Conservation (phyloP, 1,140 invertebrate genomes). For the Drepana arcuata region DNA sequence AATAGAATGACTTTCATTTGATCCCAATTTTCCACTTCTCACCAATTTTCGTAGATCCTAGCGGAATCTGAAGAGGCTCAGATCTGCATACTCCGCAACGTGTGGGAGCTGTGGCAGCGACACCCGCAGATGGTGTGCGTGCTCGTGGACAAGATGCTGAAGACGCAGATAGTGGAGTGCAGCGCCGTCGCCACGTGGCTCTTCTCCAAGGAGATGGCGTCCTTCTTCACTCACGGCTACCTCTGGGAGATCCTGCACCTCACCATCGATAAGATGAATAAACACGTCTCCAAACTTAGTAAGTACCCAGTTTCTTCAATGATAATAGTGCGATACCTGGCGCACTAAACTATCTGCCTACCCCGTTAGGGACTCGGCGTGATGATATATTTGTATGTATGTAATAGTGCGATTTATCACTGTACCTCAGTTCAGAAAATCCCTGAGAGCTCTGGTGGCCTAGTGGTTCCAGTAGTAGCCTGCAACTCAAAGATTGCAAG, state of each 20-base stretch:
- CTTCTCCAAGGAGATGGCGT: slow-evolving; percentile 96
- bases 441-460: no score
- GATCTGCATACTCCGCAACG: slow-evolving; percentile 92
- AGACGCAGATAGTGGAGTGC: slow-evolving; percentile 97
- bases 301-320: no score
- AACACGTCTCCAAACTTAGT: slow-evolving; percentile 90
- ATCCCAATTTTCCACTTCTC: no score
- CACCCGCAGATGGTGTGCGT: slow-evolving; percentile 98
- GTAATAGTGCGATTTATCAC: no score
- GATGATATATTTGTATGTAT: no score
- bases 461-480: no score
- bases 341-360: no score
- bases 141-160: slow-evolving; percentile 96
- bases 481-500: no score
- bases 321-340: no score
- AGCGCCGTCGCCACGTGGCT: slow-evolving; percentile 98
- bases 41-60: slow-evolving; percentile 80
- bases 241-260: slow-evolving; percentile 98
- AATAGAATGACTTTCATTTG: no score
- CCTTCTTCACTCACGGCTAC: slow-evolving; percentile 95
- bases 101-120: slow-evolving; percentile 94
- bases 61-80: slow-evolving; percentile 96
- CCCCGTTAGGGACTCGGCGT: no score
- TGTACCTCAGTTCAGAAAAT: no score
- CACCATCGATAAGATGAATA: slow-evolving; percentile 97